Evolutionary conservation across 2,888 invertebrate species (phyloP).

Genomic region (Pristionchus fissidentatus): DNA sequence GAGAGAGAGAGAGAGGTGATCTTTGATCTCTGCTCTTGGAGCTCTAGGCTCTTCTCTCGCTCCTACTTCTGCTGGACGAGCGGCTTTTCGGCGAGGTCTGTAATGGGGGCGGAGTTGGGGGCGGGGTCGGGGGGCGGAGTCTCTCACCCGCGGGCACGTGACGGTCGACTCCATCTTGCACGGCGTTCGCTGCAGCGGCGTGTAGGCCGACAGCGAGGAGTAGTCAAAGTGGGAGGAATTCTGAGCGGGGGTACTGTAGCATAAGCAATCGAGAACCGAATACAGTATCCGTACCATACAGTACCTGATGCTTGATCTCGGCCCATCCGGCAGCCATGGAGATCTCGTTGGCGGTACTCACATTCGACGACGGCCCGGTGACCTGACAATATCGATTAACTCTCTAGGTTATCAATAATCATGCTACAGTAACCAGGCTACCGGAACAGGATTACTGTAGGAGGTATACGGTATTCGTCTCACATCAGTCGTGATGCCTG

Average conservation of each 20-base stretch:
- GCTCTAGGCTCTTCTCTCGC: conserved; percentile 22
- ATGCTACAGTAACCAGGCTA: not conserved
- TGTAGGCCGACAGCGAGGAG: conserved; percentile 16
- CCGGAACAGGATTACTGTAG: too few species aligned
- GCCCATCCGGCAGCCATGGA: not conserved
- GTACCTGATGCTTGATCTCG: not conserved
- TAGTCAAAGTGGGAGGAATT: conserved; percentile 26
- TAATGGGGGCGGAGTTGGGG: not conserved
- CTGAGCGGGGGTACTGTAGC: not conserved
- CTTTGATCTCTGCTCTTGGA: conserved; percentile 1
- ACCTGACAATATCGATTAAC: not conserved
- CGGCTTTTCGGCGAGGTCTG: conserved; percentile 7
- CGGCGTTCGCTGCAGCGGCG: conserved; percentile 4
- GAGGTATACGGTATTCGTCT: not conserved
- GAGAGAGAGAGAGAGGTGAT: not conserved
- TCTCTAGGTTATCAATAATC: not conserved
- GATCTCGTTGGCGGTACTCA: conserved; percentile 36
- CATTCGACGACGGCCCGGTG: conserved; percentile 1
- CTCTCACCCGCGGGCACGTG: not conserved
- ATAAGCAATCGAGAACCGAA: not conserved
- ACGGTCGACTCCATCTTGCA: conserved; percentile 32
- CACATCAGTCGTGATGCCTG: not conserved
- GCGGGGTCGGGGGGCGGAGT: not conserved
- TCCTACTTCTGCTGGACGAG: conserved; percentile 10
- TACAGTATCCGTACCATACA: not conserved